Evolutionary conservation across 2,113 vertebrate genomes (phyloP).

Genomic region (Sitta europaea): DNA sequence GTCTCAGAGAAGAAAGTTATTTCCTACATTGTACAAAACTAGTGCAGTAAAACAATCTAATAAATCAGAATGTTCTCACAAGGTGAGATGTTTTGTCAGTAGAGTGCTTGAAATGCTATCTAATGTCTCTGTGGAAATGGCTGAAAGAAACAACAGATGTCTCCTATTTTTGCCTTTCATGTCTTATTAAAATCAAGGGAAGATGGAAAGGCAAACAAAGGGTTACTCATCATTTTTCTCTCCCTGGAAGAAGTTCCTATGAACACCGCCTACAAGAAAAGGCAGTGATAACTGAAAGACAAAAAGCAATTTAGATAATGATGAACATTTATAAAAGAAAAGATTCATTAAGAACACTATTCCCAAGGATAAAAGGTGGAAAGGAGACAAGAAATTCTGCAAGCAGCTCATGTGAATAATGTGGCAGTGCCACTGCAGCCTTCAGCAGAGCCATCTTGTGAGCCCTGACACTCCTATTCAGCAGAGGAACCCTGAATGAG

Average conservation of each 20-base stretch:
- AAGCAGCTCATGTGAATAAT: not conserved
- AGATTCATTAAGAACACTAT: not conserved
- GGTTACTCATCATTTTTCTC: conserved; percentile 28
- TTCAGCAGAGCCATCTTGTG: not conserved
- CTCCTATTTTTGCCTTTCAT: conserved; percentile 54
- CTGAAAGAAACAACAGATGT: conserved; percentile 55
- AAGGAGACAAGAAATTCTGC: not conserved
- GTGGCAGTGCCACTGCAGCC: not conserved
- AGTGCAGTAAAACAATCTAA: not conserved
- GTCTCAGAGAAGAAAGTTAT: not conserved
- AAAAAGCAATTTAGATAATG: conserved; percentile 32
- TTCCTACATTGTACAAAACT: not conserved
- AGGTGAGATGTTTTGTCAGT: conserved; percentile 45
- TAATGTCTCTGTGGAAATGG: conserved; percentile 55
- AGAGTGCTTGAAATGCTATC: conserved; percentile 56
- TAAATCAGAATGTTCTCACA: conserved; percentile 29
- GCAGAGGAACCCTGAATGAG: not conserved
- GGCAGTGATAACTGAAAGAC: not conserved
- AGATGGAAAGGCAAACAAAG: not conserved
- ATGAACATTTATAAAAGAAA: conserved; percentile 15
- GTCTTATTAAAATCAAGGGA: conserved; percentile 54
- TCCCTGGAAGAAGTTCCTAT: not conserved
- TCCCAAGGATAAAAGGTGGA: not conserved
- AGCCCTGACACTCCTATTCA: not conserved
- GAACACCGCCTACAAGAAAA: conserved; percentile 2